phyloP scores from a whole-genome alignment of 1,140 invertebrate genomes.

The Drosophila watanabei region DNA sequence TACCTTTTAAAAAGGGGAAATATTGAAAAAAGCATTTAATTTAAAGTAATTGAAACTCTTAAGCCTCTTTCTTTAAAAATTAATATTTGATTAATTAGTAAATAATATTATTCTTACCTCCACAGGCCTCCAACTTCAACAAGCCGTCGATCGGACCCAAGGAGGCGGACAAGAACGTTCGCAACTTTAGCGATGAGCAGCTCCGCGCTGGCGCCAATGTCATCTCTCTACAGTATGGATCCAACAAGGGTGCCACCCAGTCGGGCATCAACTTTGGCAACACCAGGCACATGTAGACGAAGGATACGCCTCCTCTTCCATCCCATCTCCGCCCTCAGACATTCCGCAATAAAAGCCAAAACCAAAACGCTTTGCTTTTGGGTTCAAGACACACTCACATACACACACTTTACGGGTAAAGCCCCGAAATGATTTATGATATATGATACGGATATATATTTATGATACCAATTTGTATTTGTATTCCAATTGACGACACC shows the following conservation, averaged over 20 bases:
- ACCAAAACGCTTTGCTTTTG: slow-evolving; percentile 51
- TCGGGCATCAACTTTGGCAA: slow-evolving; percentile 98
- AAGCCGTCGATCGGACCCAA: slow-evolving; percentile 96
- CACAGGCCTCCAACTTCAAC: slow-evolving; percentile 93
- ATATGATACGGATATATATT: slow-evolving; percentile 65
- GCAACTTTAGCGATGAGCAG: slow-evolving; percentile 95
- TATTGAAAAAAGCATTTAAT: neutral
- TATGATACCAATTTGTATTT: slow-evolving; percentile 69
- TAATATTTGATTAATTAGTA: too few species aligned
- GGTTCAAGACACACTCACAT: slow-evolving; percentile 10
- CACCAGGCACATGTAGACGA: slow-evolving; percentile 95
- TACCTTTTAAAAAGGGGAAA: neutral
- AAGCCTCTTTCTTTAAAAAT: too few species aligned
- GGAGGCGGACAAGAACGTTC: slow-evolving; percentile 96
- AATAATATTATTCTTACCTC: slow-evolving; percentile 40
- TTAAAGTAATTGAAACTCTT: too few species aligned
- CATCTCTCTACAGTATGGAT: slow-evolving; percentile 97
- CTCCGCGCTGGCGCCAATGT: slow-evolving; percentile 94
- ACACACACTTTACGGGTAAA: slow-evolving; percentile 17
- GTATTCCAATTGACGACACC: slow-evolving; percentile 64
- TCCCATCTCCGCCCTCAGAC: slow-evolving; percentile 37
- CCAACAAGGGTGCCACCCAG: slow-evolving; percentile 97
- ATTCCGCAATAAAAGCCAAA: slow-evolving; percentile 74
- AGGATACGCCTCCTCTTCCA: neutral
- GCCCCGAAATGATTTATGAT: slow-evolving; percentile 25